Evolutionary conservation across 1,140 invertebrate genomes (phyloP), one percentile per base, ranked within the genome.

Genomic region (Leptopilina boulardi): DNA sequence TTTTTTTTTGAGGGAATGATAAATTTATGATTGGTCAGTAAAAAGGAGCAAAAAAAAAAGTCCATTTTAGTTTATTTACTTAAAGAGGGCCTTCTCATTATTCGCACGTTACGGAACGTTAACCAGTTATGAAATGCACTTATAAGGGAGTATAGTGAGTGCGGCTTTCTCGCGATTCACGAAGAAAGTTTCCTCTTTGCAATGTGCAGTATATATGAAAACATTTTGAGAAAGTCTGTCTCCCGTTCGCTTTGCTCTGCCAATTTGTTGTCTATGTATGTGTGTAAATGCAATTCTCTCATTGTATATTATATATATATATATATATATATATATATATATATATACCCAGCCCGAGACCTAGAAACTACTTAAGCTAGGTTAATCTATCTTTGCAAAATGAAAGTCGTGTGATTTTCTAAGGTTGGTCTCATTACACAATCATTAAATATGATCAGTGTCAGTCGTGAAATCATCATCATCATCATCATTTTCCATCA

Each of bases 61-160:
- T 30, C 9, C 2, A 66, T 66, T 30, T 30, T n/a, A 3, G 71
- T 80, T n/a, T 80, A 42, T 80, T 80, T 75, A 73, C 70, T 54
- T 21, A 74, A 70, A 34, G 26, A 34, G 54, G 34, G 8, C 0
- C 34, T 38, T n/a, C 26, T 42, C 47, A 56, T 82, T 83, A 85
- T 87, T 83, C 83, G 77, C 80, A 82, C 82, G 88, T 89, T 87
- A 88, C 86, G 88, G 88, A 88, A 89, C 87, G 87, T 86, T 87
- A 86, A 88, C 80, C 82, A 86, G 88, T 90, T 90, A 90, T 89
- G 88, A 90, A 90, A 89, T 89, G 84, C 81, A 75, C 85, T 87
- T 86, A 83, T 84, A 86, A 88, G 85, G 85, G 82, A 86, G 81
- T 38, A 3, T 34, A 3, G 30, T 3, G 34, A 81, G 78, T 84